These are phyloP conservation scores for Halcyon malimbica DNA, from an alignment of 2,113 vertebrate species.

Conservation along the genomic window DNA sequence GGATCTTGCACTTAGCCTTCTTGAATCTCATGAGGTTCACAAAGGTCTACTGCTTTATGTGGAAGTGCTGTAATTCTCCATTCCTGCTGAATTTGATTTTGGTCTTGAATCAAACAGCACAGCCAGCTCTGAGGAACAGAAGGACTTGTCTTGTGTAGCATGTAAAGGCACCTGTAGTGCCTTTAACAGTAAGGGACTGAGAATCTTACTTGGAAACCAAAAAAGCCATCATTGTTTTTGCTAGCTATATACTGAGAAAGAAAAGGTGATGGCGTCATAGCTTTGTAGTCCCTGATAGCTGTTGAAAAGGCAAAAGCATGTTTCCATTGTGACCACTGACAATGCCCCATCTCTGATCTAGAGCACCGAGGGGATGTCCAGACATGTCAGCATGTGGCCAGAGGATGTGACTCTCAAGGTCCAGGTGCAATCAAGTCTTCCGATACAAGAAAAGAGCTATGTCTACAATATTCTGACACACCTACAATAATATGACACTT, in stretches of 20 bases:
- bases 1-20: too few relatives aligned
- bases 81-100: neutral
- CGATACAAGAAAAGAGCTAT: neutral
- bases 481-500: neutral
- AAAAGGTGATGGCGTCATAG: constrained; percentile 8
- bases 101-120: neutral
- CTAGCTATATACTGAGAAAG: constrained; percentile 1
- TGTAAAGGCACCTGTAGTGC: constrained; percentile 6
- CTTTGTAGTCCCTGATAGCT: constrained; percentile 12
- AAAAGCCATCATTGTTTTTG: neutral
- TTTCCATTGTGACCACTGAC: neutral
- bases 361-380: neutral
- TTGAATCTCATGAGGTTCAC: too few relatives aligned
- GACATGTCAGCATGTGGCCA: neutral
- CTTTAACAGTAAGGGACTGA: neutral
- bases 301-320: constrained; percentile 34
- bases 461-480: neutral
- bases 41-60: neutral
- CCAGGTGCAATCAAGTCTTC: neutral
- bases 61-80: neutral
- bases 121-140: neutral
- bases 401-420: neutral
- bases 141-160: neutral
- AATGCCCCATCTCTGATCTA: neutral
- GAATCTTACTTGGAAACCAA: constrained; percentile 2